Percentiles rank a stretch among this genome's conserved stretches.
These are phyloP conservation scores for Zootermopsis nevadensis DNA, from an alignment of 2,888 invertebrate genomes.

Conservation along the genomic window DNA sequence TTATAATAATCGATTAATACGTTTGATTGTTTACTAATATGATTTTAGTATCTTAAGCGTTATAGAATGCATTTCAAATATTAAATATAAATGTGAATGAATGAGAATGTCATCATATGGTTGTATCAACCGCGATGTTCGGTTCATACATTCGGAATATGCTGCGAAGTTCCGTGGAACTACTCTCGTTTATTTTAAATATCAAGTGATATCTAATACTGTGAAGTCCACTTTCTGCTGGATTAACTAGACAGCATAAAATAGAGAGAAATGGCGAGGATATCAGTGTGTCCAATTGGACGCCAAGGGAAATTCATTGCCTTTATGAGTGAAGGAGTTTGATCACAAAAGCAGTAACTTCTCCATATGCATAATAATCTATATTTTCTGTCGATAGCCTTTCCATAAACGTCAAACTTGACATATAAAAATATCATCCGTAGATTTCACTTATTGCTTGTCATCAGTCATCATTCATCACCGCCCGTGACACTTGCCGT, in stretches of 20 bases:
- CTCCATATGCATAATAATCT: neutral
- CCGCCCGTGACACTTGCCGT: conserved; percentile 23
- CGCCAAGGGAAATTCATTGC: neutral
- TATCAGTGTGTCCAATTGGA: neutral
- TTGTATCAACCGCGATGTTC: too few relatives aligned
- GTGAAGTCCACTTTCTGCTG: too few relatives aligned
- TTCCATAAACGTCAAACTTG: conserved; percentile 11
- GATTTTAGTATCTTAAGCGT: too few relatives aligned
- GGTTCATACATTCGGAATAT: too few relatives aligned
- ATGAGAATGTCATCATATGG: too few relatives aligned
- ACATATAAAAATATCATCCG: conserved; percentile 12
- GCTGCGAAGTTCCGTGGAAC: too few relatives aligned
- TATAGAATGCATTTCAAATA: too few relatives aligned
- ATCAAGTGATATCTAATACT: too few relatives aligned
- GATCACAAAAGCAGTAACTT: conserved; percentile 21
- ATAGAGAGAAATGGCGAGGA: neutral
- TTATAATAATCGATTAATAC: too few relatives aligned
- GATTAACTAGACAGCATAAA: neutral
- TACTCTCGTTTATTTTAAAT: too few relatives aligned
- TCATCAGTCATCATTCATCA: conserved; percentile 46
- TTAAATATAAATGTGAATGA: too few relatives aligned
- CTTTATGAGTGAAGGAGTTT: neutral
- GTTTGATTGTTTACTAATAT: too few relatives aligned
- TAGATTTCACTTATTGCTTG: conserved; percentile 28
- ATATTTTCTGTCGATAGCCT: conserved; percentile 19